phyloP scores from a whole-genome alignment of 2,888 invertebrate genomes.

The Plagodis dolabraria region DNA sequence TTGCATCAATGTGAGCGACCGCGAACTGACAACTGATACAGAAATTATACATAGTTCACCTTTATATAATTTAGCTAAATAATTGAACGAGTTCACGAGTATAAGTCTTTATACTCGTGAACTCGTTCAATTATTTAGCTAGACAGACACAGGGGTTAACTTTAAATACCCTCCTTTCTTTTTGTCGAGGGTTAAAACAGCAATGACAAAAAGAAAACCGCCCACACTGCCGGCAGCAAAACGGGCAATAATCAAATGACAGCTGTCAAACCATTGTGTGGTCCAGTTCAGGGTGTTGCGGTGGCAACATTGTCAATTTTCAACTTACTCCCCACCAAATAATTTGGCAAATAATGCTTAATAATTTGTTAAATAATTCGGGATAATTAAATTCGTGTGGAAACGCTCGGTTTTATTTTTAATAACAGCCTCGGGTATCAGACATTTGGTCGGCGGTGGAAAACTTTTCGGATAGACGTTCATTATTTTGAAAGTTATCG shows the following conservation, averaged over 20 bases:
- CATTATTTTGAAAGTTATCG: slow-evolving; percentile 25
- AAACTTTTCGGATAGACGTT: slow-evolving; percentile 34
- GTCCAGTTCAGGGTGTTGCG: slow-evolving; percentile 29
- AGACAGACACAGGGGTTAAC: too few species aligned
- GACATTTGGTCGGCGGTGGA: slow-evolving; percentile 39
- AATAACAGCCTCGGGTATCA: slow-evolving; percentile 38
- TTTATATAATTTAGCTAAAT: too few species aligned
- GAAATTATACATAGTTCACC: too few species aligned
- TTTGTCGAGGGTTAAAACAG: neutral
- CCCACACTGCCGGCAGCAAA: slow-evolving; percentile 30
- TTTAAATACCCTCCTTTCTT: too few species aligned
- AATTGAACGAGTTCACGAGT: too few species aligned
- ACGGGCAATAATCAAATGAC: slow-evolving; percentile 30
- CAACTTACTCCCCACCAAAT: slow-evolving; percentile 29
- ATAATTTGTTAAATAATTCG: slow-evolving; percentile 32
- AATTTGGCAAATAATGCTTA: slow-evolving; percentile 16
- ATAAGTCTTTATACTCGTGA: too few species aligned
- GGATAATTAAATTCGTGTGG: slow-evolving; percentile 34
- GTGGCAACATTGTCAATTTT: slow-evolving; percentile 34
- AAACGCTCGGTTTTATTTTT: slow-evolving; percentile 35
- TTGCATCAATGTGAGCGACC: too few species aligned
- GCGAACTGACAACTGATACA: too few species aligned
- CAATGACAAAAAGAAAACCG: neutral
- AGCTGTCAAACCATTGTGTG: slow-evolving; percentile 41
- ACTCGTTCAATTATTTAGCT: too few species aligned